Evolutionary conservation across 2,797 vertebrate species (phyloP), one percentile per base, ranked within the genome.

Genomic region (Echiichthys vipera): DNA sequence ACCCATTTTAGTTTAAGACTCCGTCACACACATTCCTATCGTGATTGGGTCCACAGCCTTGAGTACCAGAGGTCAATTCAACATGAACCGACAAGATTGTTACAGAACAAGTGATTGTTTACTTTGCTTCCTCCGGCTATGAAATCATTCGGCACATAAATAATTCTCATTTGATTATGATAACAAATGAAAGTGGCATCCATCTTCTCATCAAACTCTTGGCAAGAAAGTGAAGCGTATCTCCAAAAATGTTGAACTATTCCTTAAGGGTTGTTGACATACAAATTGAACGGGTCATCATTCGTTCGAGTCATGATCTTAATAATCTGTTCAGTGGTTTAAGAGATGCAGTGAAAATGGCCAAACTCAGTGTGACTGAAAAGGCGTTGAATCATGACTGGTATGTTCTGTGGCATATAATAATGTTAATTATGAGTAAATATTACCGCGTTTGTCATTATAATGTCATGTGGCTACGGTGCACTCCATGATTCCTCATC

Each of bases 401-500:
- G 29, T 71, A 51, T 74, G 66, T 74, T 51, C 46, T 79, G 74
- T 81, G 74, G 74, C 53, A 58, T 70, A 50, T 46, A 47, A 50
- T 46, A 47, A 71, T 79, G 59, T 79, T 39, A 51, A 69, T 72
- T 36, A 36, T 50, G 51, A 81, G 56, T 58, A 46, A 72, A 71
- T 30, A 58, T 43, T 27, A 43, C 24, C 8, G n/a, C 77, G 65
- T 81, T 82, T 76, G 53, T 67, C 77, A 75, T 70, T 36, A 36
- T 24, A 63, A 65, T 34, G 29, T 68, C 77, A 67, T 25, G 42
- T 74, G 43, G 27, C 65, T 62, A 37, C 25, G 54, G 40, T 83
- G 71, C 76, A 66, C 68, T 66, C 57, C 34, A 39, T 59, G 66
- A 74, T 80, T 80, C 78, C 39, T 53, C 82, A 81, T 88, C 77